These are phyloP conservation scores for Nomada lathburiana DNA, from an alignment of 2,888 invertebrate genomes.

Conservation along the genomic window DNA sequence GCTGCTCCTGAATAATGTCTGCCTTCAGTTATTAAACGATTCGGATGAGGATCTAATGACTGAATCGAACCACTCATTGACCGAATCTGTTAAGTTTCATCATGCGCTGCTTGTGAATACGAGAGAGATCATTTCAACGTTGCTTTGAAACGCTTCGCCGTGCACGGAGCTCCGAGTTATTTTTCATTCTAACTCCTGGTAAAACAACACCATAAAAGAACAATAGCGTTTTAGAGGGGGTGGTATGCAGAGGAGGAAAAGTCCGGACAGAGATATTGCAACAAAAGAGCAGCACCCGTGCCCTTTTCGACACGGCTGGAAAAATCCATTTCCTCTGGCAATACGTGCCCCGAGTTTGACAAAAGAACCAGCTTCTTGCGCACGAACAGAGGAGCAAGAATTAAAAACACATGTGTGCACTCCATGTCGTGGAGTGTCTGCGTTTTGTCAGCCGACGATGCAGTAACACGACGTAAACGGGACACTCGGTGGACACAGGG, in stretches of 20 bases:
- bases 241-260: neutral
- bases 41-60: constrained; percentile 37
- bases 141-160: neutral
- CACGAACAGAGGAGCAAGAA: constrained; percentile 4
- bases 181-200: no score
- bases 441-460: constrained; percentile 48
- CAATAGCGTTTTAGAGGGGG: no score
- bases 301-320: neutral
- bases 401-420: constrained; percentile 30
- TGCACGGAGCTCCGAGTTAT: no score
- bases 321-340: neutral
- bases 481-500: constrained; percentile 5
- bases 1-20: constrained; percentile 69
- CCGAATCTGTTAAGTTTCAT: constrained; percentile 12
- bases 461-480: constrained; percentile 21
- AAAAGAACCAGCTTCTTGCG: neutral
- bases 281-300: neutral
- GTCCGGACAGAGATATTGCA: neutral
- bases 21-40: constrained; percentile 72
- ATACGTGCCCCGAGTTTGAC: constrained; percentile 11
- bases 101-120: neutral
- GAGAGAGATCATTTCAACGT: neutral
- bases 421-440: constrained; percentile 30
- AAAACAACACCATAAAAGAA: no score
- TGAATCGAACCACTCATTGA: constrained; percentile 19